Base-by-base conservation (phyloP, 2,888 invertebrate genomes). In the Dynastes maya region DNA sequence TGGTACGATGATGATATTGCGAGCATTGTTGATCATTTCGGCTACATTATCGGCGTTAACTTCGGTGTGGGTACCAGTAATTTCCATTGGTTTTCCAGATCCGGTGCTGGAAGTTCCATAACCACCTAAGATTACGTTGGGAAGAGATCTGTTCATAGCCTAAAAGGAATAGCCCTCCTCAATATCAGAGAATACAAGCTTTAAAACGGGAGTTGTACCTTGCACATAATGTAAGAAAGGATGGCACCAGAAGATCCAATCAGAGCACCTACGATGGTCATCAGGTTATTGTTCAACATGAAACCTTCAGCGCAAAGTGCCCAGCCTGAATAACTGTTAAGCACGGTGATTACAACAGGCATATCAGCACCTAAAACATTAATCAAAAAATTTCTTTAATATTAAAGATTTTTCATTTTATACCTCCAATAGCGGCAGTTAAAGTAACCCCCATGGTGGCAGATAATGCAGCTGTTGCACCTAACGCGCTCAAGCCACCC, bases 281-380 rank as follows among this genome's bases (percentile, higher is more conserved):
- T 96, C 80, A 97, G 90, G 83, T 95, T 96, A 89, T 97, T 97
- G 90, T 97, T 95, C 81, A 97, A 89, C 97, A 97, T 97, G 89
- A 97, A 97, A 51, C 97, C 97, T 90, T 97, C 97, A 8, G 97
- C 97, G 89, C 97, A 97, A 80, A 97, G 90, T 29, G 97, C 97
- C 97, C 97, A 97, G 64, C 97, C 97, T 0, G 96, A 96, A 90
- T 97, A 97, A 86, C 95, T 95, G 92, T 97, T 97, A 64, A 97
- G 90, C 11, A 97, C 97, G 0, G 97, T 97, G 86, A 97, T 97
- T 2, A 97, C 97, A 0, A 97, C 97, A 0, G 97, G 97, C 97
- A 97, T 97, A 89, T 97, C 97, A 81, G 97, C 97, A 82, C 96
- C 95, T 95, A 85, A 55, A 84, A 83, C 11, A 11, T 8, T 45